Evolutionary conservation across 2,888 invertebrate genomes (phyloP).

Genomic region (Cinara cedri): DNA sequence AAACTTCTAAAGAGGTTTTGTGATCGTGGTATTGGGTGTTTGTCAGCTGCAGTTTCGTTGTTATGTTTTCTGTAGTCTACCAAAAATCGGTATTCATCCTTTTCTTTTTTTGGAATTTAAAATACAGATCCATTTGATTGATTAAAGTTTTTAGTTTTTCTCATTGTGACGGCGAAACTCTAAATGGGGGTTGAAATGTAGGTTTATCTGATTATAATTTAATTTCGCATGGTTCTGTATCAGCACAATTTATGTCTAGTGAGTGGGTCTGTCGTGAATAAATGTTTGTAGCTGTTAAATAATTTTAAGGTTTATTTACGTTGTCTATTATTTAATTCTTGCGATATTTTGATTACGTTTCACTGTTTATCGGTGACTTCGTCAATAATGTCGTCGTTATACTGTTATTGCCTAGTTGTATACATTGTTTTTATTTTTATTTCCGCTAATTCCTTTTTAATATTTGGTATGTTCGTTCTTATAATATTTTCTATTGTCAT

Average conservation of each 20-base stretch:
- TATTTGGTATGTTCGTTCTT: neutral
- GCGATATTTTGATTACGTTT: neutral
- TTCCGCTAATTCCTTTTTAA: neutral
- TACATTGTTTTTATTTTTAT: slow-evolving; percentile 26
- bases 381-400: too few species aligned
- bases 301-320: neutral
- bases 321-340: neutral
- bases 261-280: slow-evolving; percentile 28
- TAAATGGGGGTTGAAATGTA: neutral
- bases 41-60: neutral
- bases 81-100: slow-evolving; percentile 34
- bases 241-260: slow-evolving; percentile 2
- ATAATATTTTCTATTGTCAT: neutral
- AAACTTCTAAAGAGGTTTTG: slow-evolving; percentile 23
- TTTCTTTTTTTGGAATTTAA: slow-evolving; percentile 5
- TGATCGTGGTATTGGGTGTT: slow-evolving; percentile 12
- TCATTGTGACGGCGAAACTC: neutral
- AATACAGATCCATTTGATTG: slow-evolving; percentile 20
- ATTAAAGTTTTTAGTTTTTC: neutral
- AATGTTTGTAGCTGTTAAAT: slow-evolving; percentile 23
- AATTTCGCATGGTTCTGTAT: slow-evolving; percentile 31
- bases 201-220: slow-evolving; percentile 24
- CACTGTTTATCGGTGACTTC: slow-evolving; percentile 1
- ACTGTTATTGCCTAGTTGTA: slow-evolving; percentile 13
- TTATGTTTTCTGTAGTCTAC: slow-evolving; percentile 30